Evolutionary conservation across 1,140 invertebrate species (phyloP).

Genomic region (Rhysida immarginata): DNA sequence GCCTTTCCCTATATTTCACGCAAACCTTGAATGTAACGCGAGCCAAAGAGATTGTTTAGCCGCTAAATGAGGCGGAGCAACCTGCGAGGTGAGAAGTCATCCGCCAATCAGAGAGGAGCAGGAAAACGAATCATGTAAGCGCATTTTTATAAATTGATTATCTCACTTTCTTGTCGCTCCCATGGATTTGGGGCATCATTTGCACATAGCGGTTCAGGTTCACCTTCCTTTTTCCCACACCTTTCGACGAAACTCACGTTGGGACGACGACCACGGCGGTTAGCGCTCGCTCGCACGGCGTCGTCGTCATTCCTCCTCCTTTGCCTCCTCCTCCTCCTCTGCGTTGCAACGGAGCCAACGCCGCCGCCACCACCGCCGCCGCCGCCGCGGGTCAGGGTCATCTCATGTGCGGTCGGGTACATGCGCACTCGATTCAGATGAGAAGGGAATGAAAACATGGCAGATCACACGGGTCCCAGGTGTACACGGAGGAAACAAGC

Average conservation of each 20-base stretch:
- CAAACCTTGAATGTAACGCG: background rate
- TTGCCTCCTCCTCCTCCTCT: too few relatives aligned
- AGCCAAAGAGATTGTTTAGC: slow-evolving; percentile 2
- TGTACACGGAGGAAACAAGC: slow-evolving; percentile 12
- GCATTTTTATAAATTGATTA: slow-evolving; percentile 13
- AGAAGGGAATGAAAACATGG: slow-evolving; percentile 9
- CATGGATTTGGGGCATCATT: slow-evolving; percentile 7
- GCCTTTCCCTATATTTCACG: background rate
- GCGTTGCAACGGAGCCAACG: too few relatives aligned
- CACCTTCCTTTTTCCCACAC: background rate
- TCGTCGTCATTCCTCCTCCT: too few relatives aligned
- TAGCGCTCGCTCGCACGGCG: too few relatives aligned
- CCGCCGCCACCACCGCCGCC: background rate
- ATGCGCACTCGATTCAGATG: slow-evolving; percentile 8
- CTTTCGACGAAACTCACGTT: background rate
- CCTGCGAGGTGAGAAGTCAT: slow-evolving; percentile 13
- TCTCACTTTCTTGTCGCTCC: slow-evolving; percentile 6
- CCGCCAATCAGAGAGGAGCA: slow-evolving; percentile 7
- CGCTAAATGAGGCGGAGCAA: slow-evolving; percentile 11
- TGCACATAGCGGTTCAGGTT: background rate
- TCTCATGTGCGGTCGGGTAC: background rate
- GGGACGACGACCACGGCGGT: background rate
- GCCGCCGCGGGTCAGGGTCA: slow-evolving; percentile 1
- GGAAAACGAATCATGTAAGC: slow-evolving; percentile 12
- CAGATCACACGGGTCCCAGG: slow-evolving; percentile 7